phyloP scores from a whole-genome alignment of 1,140 invertebrate genomes.

The Drosophila ficusphila region DNA sequence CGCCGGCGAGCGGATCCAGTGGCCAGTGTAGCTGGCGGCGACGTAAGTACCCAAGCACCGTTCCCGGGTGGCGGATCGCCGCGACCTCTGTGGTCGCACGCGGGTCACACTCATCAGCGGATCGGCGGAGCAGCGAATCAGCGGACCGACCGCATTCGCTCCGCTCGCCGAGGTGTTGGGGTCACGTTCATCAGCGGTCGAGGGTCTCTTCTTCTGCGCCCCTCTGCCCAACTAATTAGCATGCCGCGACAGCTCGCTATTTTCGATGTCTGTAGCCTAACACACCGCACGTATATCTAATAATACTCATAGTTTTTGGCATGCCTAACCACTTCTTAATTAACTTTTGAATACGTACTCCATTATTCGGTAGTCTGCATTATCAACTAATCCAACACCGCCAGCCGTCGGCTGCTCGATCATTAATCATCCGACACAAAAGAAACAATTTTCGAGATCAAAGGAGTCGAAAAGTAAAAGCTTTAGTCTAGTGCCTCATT shows the following conservation, averaged over 20 bases:
- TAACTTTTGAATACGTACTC: conserved; percentile 52
- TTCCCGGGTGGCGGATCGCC: conserved; percentile 39
- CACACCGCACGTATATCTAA: conserved; percentile 1
- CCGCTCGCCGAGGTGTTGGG: conserved; percentile 19
- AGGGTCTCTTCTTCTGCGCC: background rate
- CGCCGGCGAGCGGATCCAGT: background rate
- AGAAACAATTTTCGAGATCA: conserved; percentile 7
- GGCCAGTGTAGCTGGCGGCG: conserved; percentile 24
- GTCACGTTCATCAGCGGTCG: conserved; percentile 15
- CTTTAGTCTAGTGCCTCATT: background rate
- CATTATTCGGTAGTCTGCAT: conserved; percentile 37
- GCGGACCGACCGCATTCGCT: conserved; percentile 23
- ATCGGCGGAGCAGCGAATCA: conserved; percentile 34
- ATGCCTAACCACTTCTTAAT: conserved; percentile 67
- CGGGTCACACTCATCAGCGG: conserved; percentile 19
- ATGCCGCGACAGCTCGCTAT: conserved; percentile 20
- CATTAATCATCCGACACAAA: conserved; percentile 28
- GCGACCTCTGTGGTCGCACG: background rate
- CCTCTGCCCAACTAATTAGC: conserved; percentile 21
- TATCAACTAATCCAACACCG: conserved; percentile 30
- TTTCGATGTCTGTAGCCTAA: conserved; percentile 18
- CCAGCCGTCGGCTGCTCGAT: background rate
- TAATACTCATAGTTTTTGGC: conserved; percentile 34
- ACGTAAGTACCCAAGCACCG: conserved; percentile 51
- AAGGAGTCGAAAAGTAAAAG: background rate